Conservation (phyloP, 2,888 invertebrate genomes). For the Ariolimax columbianus region DNA sequence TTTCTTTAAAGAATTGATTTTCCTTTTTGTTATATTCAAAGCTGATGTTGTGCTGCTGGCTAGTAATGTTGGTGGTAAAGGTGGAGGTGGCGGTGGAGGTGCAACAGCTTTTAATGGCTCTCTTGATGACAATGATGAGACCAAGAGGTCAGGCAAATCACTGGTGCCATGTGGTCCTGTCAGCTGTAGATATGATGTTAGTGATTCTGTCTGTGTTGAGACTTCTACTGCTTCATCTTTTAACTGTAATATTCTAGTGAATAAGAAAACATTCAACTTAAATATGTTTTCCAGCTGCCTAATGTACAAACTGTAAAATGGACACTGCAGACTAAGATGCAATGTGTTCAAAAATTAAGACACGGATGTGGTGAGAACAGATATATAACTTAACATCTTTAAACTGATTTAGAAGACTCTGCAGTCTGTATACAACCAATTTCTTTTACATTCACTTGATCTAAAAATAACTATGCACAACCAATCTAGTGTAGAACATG, state of each 20-base stretch:
- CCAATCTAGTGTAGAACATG: no score
- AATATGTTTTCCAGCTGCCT: background rate
- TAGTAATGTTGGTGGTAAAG: conserved; percentile 21
- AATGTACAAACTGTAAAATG: no score
- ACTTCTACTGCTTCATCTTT: background rate
- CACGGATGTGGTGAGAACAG: no score
- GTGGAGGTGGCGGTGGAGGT: conserved; percentile 31
- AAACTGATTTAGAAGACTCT: no score
- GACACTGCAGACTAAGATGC: no score
- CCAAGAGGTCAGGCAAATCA: conserved; percentile 9
- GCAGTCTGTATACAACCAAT: no score
- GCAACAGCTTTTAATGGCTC: background rate
- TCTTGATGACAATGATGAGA: background rate
- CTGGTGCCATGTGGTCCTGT: background rate
- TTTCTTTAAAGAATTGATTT: conserved; percentile 14
- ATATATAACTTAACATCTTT: no score
- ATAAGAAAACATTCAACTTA: background rate
- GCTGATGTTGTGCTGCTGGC: background rate
- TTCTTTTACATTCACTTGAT: no score
- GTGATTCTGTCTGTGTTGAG: conserved; percentile 28
- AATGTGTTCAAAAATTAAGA: no score
- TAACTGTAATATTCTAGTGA: background rate
- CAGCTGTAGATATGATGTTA: background rate
- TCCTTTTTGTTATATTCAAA: background rate
- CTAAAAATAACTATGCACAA: no score